Conservation (phyloP, 53 echinoderm and acorn worm species). For the Zoroaster sp. region DNA sequence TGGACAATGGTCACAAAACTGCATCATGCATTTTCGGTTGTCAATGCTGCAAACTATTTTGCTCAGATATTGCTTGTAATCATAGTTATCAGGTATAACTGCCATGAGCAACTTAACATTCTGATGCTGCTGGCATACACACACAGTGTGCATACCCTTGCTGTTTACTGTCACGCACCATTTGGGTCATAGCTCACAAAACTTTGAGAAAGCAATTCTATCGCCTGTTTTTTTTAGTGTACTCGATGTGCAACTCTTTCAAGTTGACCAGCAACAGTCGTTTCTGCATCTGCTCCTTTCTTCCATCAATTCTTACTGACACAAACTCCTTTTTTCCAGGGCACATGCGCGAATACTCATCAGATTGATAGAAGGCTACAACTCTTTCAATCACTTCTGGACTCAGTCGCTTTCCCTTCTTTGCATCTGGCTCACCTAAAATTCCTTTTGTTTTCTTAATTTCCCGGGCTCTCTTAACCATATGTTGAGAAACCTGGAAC, state of each 20-base stretch:
- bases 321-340: slow-evolving; percentile 44
- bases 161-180: slow-evolving; percentile 38
- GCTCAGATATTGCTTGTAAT: slow-evolving; percentile 1
- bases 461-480: background rate
- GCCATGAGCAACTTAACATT: slow-evolving; percentile 1
- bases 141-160: slow-evolving; percentile 40
- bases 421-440: background rate
- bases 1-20: background rate
- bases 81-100: background rate
- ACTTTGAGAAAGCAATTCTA: slow-evolving; percentile 48
- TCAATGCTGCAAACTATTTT: slow-evolving; percentile 7
- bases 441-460: background rate
- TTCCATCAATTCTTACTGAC: slow-evolving; percentile 15
- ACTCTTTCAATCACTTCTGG: slow-evolving; percentile 22
- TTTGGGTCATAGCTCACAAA: slow-evolving; percentile 58
- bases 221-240: background rate
- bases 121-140: slow-evolving; percentile 29
- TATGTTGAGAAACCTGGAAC: too few relatives aligned
- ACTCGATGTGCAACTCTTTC: slow-evolving; percentile 37
- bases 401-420: background rate
- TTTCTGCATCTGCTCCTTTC: slow-evolving; percentile 28
- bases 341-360: slow-evolving; percentile 34
- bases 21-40: slow-evolving; percentile 21
- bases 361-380: slow-evolving; percentile 16
- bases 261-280: slow-evolving; percentile 41